Evolutionary conservation across 2,113 vertebrate species (phyloP), one percentile per base, ranked within the genome.

Genomic region (cattle (Bos taurus)): DNA sequence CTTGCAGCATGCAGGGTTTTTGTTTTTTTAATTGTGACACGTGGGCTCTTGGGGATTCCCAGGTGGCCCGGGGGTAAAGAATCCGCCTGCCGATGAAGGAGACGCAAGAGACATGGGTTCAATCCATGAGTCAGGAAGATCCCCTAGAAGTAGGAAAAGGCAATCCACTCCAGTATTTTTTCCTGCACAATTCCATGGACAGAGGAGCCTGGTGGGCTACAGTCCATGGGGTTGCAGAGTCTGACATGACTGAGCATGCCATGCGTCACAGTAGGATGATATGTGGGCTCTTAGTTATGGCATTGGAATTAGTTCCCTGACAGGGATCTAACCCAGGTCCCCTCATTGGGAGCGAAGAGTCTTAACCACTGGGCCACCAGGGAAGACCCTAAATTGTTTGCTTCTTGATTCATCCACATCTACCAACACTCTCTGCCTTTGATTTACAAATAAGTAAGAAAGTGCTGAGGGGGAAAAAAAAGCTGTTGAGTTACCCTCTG

Each of bases 401-500:
- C 36, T 43, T 74, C 67, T 81, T 6, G 14, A 62, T 46, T 84
- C 36, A 5, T 40, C 7, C 7, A 52, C 33, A 28, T 82, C 33
- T 23, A 50, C 50, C 40, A 85, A 28, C 4, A 21, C 60, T 19
- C 40, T 50, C 25, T 30, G 2, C 26, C 67, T 95, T 95, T 26
- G 13, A 54, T 28, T 92, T 16, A 26, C 13, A 40, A 56, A 54
- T 26, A 64, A 59, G 19, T 43, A 36, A 64, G 46, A 80, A 87
- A 92, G 5, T 25, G 21, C 59, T 0, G 16, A 83, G 30, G n/a
- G 74, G 26, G n/a, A 33, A 28, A 40, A 40, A 40, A 10, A 33
- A 36, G 28, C 10, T 16, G 1, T 5, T 36, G 30, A 14, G 14
- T 4, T 13, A 13, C 40, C 21, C 12, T 4, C 1, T 30, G 28